Base-by-base conservation (phyloP, 2,797 vertebrate species). In the Coranthus polyacanthus region DNA sequence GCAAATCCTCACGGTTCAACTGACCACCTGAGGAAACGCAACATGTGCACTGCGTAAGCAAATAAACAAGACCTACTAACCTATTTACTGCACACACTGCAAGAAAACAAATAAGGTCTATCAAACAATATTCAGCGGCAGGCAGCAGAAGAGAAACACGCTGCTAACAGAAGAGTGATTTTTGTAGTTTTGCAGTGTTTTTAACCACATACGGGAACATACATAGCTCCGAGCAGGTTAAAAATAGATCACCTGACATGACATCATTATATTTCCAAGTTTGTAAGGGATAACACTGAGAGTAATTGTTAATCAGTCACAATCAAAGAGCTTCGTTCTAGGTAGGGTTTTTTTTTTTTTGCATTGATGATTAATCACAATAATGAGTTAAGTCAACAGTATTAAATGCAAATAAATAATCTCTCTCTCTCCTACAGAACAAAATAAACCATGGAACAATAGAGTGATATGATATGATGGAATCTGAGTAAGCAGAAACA, bases 1-100 rank as follows among this genome's bases (percentile, higher is more conserved):
- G 92, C 3, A 95, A 94, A 71, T 99, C 97, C 57, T 98, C 97
- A 64, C 94, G 93, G 21, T 94, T 96, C 83, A 96, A 92, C 78
- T 97, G 96, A 85, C 96, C 96, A 72, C 95, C 97, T 99, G 94
- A 67, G 5, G 59, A n/a, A 37, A 58, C 51, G 49, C n/a, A 43
- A 16, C 7, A 65, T 41, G 18, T 36, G 13, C 7, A 46, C 45
- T 18, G 4, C 15, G n/a, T 34, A 5, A 6, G 21, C 4, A 4
- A 5, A 46, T 24, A 18, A 65, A 57, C 12, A 59, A n/a, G 2
- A 32, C 29, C 29, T 32, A 32, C 29, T 32, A 9, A 32, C 29
- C 29, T 32, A 32, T 32, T 32, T 32, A 32, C 10, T 32, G 29
- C 10, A 9, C 10, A 9, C 7, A 10, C 29, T 32, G 29, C 29